Base-by-base conservation (phyloP, 2,797 vertebrate genomes). In the Hemitrygon akajei region DNA sequence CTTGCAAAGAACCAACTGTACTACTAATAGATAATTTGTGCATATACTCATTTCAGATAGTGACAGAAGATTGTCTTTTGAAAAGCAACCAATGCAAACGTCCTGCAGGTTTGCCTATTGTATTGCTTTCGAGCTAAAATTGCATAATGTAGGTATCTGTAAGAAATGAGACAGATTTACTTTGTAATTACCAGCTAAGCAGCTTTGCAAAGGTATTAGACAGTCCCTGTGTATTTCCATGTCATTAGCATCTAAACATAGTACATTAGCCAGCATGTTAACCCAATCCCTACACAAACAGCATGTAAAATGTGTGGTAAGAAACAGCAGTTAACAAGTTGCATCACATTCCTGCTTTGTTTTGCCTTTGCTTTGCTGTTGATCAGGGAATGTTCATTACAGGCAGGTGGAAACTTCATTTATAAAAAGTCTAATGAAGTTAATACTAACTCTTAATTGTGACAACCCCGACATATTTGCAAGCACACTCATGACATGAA, bases 1-100 rank as follows among this genome's bases (percentile, higher is more conserved):
- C 40, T 73, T 56, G 47, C 58, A 75, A 93, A 93, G 91, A 12
- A 76, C 91, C 40, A 93, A 27, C 71, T 93, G 91, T 3, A 75
- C 25, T 27, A 76, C 73, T 47, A 93, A 93, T 40, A 92, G 66
- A 47, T 92, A 14, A 92, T 56, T 75, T 92, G 4, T 37, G 75
- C 69, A 93, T 71, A 71, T 91, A 9, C 12, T 37, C 86, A 75
- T 73, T 93, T 22, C 11, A 56, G 37, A 56, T 30, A 56, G 37
- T 14, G 73, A 92, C 86, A 89, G 60, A 9, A 22, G 16, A 66
- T 1, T 56, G 16, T 18, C 25, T 75, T 75, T 37, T 75, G 69
- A 16, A 14, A 58, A 11, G 73, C 47, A 5, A 75, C 37, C 37
- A 75, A 25, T 73, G 40, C 7, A 30, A 75, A 47, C 40, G 16